Evolutionary conservation across 2,888 invertebrate species (phyloP).

Genomic region (Melolontha melolontha): DNA sequence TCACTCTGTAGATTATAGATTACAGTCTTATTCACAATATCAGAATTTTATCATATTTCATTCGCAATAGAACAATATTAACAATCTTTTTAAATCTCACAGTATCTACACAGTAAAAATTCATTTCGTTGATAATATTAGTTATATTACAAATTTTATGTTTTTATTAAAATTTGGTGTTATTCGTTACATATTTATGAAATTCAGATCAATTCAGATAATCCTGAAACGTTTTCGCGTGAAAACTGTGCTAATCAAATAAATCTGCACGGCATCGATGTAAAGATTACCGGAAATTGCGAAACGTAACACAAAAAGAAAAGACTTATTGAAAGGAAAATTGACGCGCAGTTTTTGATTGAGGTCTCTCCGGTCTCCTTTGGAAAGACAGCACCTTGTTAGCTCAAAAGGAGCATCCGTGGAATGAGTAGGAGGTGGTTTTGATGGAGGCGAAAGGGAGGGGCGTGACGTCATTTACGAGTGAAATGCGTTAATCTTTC

Average conservation of each 20-base stretch:
- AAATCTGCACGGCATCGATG: slow-evolving; percentile 1
- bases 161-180: background rate
- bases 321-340: slow-evolving; percentile 34
- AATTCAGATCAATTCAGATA: slow-evolving; percentile 12
- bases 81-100: too few species aligned
- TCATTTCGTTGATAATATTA: too few species aligned
- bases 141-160: too few species aligned
- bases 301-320: slow-evolving; percentile 9
- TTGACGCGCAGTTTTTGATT: slow-evolving; percentile 27
- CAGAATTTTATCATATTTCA: too few species aligned
- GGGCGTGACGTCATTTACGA: slow-evolving; percentile 46
- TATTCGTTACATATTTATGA: slow-evolving; percentile 6
- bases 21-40: too few species aligned
- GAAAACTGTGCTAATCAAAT: slow-evolving; percentile 8
- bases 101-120: too few species aligned
- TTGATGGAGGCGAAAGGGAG: slow-evolving; percentile 18
- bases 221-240: background rate
- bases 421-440: background rate
- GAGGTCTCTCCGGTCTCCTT: slow-evolving; percentile 3
- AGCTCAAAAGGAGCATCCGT: slow-evolving; percentile 1
- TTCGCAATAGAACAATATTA: too few species aligned
- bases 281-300: slow-evolving; percentile 17
- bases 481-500: slow-evolving; percentile 47
- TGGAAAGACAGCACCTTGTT: slow-evolving; percentile 6
- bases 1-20: too few species aligned